Base-by-base conservation (phyloP, 2,888 invertebrate species). In the Merodon equestris region DNA sequence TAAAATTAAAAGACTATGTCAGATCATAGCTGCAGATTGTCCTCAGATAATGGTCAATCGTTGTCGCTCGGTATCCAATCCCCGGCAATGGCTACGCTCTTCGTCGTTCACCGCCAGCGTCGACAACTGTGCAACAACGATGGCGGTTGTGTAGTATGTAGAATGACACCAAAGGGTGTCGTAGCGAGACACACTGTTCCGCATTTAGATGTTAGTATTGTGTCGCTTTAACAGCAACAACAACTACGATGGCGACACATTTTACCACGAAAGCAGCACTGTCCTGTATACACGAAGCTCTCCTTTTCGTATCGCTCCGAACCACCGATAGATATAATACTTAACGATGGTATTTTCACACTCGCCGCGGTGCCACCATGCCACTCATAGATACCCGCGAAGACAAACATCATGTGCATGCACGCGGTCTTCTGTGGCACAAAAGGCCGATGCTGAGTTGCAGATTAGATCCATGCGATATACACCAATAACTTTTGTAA, bases 1-100 rank as follows among this genome's bases (percentile, higher is more conserved):
- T 74, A 68, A 74, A 79, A 79, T 79, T 79, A 74, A 79, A 79
- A 79, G 79, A 73, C 79, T 68, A 70, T 68, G 73, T 79, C 79
- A 63, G 79, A 79, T 79, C 79, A 74, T 60, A 79, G 79, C 60
- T 58, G 44, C 63, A 79, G 79, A 79, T 79, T 79, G 74, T 64
- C 45, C 54, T 40, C 54, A 74, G 79, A 79, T 79, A 79, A 79
- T 79, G 79, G 79, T 79, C 79, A 79, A 79, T 79, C 79, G 63
- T 57, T 79, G 79, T 79, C 63, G 40, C 56, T 64, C 58, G 45
- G 44, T 15, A 42, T 60, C 13, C 53, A 57, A 47, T 60, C 18
- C 15, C 2, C 27, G 27, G 7, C 27, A 4, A 27, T 7, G n/a
- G 7, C 27, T 27, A 27, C 27, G 3, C 27, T 2, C 2, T 2